Percentiles rank a stretch among this genome's conserved stretches.
Conservation (phyloP, 2,797 vertebrate species). For the Gymnothorax javanicus region DNA sequence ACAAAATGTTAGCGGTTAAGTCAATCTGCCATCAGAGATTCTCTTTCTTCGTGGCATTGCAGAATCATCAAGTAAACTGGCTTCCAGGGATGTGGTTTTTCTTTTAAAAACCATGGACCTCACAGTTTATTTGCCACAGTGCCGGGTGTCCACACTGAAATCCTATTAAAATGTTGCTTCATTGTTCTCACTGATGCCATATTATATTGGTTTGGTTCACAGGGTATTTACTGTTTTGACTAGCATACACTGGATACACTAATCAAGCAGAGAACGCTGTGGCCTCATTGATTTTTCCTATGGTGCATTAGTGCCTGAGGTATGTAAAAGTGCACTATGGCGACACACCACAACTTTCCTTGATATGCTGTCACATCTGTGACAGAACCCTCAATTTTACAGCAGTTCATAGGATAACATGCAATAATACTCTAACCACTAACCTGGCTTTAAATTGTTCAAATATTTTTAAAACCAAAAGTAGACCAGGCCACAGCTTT, state of each 20-base stretch:
- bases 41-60: not conserved
- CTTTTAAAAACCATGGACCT: not conserved
- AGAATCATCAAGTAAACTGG: not conserved
- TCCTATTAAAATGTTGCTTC: not conserved
- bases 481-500: no score
- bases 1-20: not conserved
- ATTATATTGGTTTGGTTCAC: not conserved
- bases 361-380: not conserved
- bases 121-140: not conserved
- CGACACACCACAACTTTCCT: not conserved
- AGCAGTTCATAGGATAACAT: no score
- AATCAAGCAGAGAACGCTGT: not conserved
- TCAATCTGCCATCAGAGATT: slow-evolving; percentile 2
- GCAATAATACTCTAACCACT: no score
- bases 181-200: not conserved
- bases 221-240: not conserved
- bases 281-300: not conserved
- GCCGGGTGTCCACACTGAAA: not conserved
- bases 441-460: no score
- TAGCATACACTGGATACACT: not conserved
- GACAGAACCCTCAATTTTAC: not conserved
- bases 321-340: not conserved
- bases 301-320: not conserved
- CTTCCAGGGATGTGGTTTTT: not conserved
- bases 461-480: no score